phyloP scores from a whole-genome alignment of 2,113 vertebrate species.

The Girardinichthys multiradiatus region DNA sequence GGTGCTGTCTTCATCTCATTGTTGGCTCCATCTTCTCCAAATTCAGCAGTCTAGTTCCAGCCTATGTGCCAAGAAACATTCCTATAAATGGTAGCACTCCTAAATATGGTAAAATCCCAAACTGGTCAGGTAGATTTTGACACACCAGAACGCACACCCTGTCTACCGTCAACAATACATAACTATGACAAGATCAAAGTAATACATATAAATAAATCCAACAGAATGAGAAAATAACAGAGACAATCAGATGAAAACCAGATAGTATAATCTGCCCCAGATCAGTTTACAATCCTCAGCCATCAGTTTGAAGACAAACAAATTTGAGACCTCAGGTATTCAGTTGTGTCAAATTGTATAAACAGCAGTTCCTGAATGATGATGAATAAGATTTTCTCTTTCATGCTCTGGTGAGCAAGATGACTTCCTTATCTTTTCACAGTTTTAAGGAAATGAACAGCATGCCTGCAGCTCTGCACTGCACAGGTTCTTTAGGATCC shows the following conservation, averaged over 20 bases:
- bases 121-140: no score
- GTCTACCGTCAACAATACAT: no score
- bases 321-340: conserved; percentile 4
- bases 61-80: no score
- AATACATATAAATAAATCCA: neutral
- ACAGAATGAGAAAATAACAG: neutral
- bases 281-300: neutral
- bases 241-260: neutral
- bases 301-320: neutral
- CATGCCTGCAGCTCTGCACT: neutral
- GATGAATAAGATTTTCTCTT: conserved; percentile 12
- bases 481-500: neutral
- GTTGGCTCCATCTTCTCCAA: no score
- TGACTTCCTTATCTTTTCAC: conserved; percentile 4
- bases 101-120: no score
- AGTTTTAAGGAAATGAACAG: neutral
- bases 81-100: no score
- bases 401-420: conserved; percentile 11
- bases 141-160: no score
- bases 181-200: no score
- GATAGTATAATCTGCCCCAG: neutral
- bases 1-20: no score
- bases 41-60: no score
- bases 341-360: neutral
- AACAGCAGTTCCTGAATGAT: conserved; percentile 5